Evolutionary conservation across 2,888 invertebrate genomes (phyloP), one percentile per base, ranked within the genome.

Genomic region (Hirtodrosophila trivittata): DNA sequence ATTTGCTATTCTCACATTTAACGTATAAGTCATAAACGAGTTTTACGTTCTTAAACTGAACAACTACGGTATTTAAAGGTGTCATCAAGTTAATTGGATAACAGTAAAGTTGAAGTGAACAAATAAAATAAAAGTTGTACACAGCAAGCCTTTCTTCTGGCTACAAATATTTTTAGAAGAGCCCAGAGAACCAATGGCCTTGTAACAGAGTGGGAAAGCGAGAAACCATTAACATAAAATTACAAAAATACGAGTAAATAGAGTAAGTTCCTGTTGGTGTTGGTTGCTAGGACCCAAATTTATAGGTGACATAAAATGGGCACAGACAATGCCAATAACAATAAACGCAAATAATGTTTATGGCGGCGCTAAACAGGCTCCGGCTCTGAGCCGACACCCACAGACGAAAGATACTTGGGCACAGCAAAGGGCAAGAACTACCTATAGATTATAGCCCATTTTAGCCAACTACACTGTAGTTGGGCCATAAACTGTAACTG

Each of bases 321-420:
- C 70, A 70, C 86, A 83, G 84, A 80, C 86, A 86, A 73, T 83
- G 84, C 84, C 83, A 86, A 85, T 86, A 82, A 86, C 76, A 86
- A 86, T 82, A 82, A 86, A 82, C 85, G 82, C 78, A 86, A 82
- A 85, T 82, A 86, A 85, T 70, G 83, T 82, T 82, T 84, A 82
- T 82, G 78, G 70, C 66, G 66, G 75, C 50, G 82, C 81, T 84
- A 84, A 81, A 84, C 63, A 60, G 62, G 50, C 63, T 32, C 51
- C 58, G 52, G 25, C 38, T 9, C 13, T 56, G 47, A 64, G 39
- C 63, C 52, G 21, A 45, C 52, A 41, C 38, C 39, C 62, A 43
- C 47, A n/a, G n/a, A n/a, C n/a, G n/a, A n/a, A n/a, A n/a, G n/a
- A n/a, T n/a, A n/a, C n/a, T n/a, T n/a, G n/a, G n/a, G n/a, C n/a